Conservation (phyloP, 2,888 invertebrate species). For the Neuroscelio doddi region DNA sequence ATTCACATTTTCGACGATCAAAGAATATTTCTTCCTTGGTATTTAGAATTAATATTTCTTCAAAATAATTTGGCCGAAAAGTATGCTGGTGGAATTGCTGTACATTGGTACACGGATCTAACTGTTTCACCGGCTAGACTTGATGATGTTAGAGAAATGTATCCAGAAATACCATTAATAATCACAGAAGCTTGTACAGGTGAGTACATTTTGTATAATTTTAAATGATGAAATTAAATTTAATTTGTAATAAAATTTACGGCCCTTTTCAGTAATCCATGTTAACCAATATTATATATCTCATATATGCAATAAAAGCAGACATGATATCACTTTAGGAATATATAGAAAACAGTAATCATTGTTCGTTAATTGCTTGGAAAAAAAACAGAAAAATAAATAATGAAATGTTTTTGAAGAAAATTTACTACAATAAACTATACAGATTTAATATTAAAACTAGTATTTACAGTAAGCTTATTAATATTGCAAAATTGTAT, state of each 20-base stretch:
- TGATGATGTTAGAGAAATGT: constrained; percentile 75
- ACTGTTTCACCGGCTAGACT: constrained; percentile 72
- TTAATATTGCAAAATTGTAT: no score
- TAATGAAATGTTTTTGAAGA: no score
- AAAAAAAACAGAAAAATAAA: background rate
- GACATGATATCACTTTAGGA: no score
- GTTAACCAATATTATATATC: no score
- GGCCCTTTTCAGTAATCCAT: no score
- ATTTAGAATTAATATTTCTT: constrained; percentile 3
- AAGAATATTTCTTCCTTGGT: constrained; percentile 66
- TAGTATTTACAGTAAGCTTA: no score
- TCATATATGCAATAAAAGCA: no score
- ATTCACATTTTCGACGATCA: constrained; percentile 87
- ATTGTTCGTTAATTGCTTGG: no score
- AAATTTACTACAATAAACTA: no score
- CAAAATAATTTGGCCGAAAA: constrained; percentile 6
- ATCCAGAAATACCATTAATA: constrained; percentile 82
- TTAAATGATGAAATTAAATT: background rate
- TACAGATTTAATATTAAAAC: no score
- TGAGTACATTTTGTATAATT: constrained; percentile 52
- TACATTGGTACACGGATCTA: constrained; percentile 88
- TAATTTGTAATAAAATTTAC: no score
- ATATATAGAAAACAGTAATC: no score
- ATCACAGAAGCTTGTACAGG: constrained; percentile 88
- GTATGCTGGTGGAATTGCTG: constrained; percentile 83